Percentiles rank a stretch among this genome's conserved stretches.
These are phyloP conservation scores for Orycteropus afer DNA, from an alignment of 2,113 vertebrate genomes.

Conservation along the genomic window DNA sequence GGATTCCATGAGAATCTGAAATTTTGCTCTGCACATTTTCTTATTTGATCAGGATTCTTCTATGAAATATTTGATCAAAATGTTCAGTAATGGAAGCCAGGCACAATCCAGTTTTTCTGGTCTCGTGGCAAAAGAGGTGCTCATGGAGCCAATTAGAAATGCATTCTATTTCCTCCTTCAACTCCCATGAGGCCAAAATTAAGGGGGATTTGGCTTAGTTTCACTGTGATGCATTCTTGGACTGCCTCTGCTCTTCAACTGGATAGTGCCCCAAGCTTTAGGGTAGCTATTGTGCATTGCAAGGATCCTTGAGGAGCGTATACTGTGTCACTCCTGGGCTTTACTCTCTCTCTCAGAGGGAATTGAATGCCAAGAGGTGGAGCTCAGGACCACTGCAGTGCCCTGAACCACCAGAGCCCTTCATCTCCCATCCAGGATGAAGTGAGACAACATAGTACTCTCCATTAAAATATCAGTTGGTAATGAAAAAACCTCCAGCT, in stretches of 20 bases:
- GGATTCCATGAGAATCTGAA: too few relatives aligned
- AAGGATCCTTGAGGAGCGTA: background rate
- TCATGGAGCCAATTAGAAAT: too few relatives aligned
- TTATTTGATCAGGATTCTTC: too few relatives aligned
- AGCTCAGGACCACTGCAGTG: background rate
- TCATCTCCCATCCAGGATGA: background rate
- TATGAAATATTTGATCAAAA: too few relatives aligned
- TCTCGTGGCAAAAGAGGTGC: too few relatives aligned
- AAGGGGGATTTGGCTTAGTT: too few relatives aligned
- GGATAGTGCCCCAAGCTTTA: background rate
- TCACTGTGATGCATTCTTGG: background rate
- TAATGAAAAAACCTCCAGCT: background rate
- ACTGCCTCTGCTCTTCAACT: background rate
- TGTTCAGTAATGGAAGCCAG: too few relatives aligned
- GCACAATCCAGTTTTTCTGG: too few relatives aligned
- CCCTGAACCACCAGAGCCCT: background rate
- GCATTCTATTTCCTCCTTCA: too few relatives aligned
- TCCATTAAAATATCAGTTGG: background rate
- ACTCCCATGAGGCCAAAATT: too few relatives aligned
- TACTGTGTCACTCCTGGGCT: background rate
- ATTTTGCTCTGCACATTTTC: too few relatives aligned
- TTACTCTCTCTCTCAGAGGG: background rate
- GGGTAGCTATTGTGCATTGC: background rate
- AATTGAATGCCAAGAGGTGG: background rate
- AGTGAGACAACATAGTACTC: background rate